Base-by-base conservation (phyloP, 2,888 invertebrate genomes). In the Drosophila paramelanica region DNA sequence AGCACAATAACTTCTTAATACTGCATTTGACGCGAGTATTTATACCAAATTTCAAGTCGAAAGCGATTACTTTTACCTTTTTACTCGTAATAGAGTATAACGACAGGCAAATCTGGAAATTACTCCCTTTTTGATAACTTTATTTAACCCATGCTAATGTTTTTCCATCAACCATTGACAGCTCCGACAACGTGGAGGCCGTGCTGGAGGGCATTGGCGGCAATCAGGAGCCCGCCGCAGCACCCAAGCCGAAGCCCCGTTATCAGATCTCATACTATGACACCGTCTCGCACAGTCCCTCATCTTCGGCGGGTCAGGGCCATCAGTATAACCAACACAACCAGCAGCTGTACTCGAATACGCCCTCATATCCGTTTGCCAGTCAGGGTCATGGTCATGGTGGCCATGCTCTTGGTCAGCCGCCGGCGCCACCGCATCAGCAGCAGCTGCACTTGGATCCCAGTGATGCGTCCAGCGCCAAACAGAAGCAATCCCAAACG, bases 151-250 rank as follows among this genome's bases (percentile, higher is more conserved):
- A 10, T 31, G 10, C 31, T 31, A 3, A 31, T 50, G 33, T 20
- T 14, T 25, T 39, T n/a, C 23, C 39, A 8, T n/a, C 6, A 42
- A 6, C 4, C 13, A 17, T 41, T 14, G 1, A 49, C 59, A 94
- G 93, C 86, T 92, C 92, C 82, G 89, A 93, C 85, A 86, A 93
- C 90, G 89, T 94, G 27, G 92, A 92, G 73, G 91, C 91, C 13
- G 91, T 91, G 56, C 75, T 92, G n/a, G 92, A 92, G 75, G 91
- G 90, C n/a, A 90, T 91, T 72, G 91, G 91, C 11, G 89, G 76
- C 27, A 78, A 82, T 56, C 78, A 69, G 27, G 87, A 80, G 14
- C 62, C 88, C 10, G 50, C 67, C 1, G 57, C 78, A 5, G 69
- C 66, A 4, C 81, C 86, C 31, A 83, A 82, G 45, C 74, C 86